phyloP scores from a whole-genome alignment of 1,140 invertebrate genomes.

The Cotesia typhae region DNA sequence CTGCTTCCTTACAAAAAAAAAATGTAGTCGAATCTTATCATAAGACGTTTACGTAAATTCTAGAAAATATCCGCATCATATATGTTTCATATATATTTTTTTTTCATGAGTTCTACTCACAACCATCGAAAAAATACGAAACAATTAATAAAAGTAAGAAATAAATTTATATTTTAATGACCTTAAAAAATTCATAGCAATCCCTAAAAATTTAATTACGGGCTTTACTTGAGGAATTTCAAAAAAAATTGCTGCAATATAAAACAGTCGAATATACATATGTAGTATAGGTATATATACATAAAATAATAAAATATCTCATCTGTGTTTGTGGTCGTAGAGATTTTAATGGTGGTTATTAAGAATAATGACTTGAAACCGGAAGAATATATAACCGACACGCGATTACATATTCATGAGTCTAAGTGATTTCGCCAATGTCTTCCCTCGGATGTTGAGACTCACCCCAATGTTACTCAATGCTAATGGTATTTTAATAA shows the following conservation, averaged over 20 bases:
- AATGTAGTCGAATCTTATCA: too few relatives aligned
- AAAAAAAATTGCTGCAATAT: too few relatives aligned
- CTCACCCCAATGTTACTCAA: constrained; percentile 1
- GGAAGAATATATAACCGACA: constrained; percentile 34
- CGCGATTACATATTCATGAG: constrained; percentile 44
- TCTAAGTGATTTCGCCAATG: constrained; percentile 46
- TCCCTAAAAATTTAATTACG: background rate
- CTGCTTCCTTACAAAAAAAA: too few relatives aligned
- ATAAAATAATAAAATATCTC: background rate
- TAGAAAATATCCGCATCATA: too few relatives aligned
- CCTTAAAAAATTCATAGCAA: background rate
- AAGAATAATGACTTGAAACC: constrained; percentile 44
- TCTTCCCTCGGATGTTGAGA: constrained; percentile 28
- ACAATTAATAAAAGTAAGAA: too few relatives aligned
- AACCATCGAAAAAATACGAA: too few relatives aligned
- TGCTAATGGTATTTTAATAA: constrained; percentile 40
- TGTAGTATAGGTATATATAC: background rate
- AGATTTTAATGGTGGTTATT: constrained; percentile 42
- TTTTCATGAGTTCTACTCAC: too few relatives aligned
- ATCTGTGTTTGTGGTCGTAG: constrained; percentile 11
- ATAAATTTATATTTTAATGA: too few relatives aligned
- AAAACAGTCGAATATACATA: background rate
- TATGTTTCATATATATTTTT: too few relatives aligned
- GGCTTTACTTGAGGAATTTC: too few relatives aligned
- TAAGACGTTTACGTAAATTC: too few relatives aligned